phyloP scores from a whole-genome alignment of 2,888 invertebrate genomes.

The Argynnis bischoffii region DNA sequence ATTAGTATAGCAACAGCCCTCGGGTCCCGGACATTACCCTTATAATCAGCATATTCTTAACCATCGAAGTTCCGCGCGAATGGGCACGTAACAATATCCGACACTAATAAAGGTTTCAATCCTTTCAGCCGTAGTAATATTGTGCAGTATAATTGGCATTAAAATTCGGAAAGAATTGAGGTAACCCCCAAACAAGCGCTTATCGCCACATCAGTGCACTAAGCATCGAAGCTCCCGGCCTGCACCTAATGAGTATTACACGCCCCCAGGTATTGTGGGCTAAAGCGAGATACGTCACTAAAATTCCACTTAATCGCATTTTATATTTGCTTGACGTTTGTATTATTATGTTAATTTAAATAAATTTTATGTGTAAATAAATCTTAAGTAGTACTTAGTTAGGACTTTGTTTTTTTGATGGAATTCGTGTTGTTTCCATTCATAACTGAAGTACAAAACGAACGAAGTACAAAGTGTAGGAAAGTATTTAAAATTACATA shows the following conservation, averaged over 20 bases:
- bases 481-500: too few species aligned
- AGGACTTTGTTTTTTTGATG: too few species aligned
- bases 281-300: constrained; percentile 32
- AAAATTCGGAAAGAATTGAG: constrained; percentile 73
- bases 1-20: constrained; percentile 37
- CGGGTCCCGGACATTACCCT: constrained; percentile 42
- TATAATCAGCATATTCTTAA: constrained; percentile 43
- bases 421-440: too few species aligned
- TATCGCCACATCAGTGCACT: constrained; percentile 70
- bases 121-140: constrained; percentile 70
- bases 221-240: constrained; percentile 47
- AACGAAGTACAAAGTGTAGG: too few species aligned
- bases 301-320: constrained; percentile 17
- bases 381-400: too few species aligned
- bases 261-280: constrained; percentile 68
- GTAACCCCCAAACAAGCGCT: constrained; percentile 74
- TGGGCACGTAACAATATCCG: constrained; percentile 74
- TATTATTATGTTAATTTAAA: constrained; percentile 4
- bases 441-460: too few species aligned
- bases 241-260: constrained; percentile 65
- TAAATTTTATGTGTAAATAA: too few species aligned
- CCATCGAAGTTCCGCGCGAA: constrained; percentile 58
- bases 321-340: constrained; percentile 15
- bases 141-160: constrained; percentile 80
- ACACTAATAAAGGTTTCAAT: constrained; percentile 76